These are phyloP conservation scores for Mesoligia furuncula DNA, from an alignment of 2,888 invertebrate species.

Conservation along the genomic window DNA sequence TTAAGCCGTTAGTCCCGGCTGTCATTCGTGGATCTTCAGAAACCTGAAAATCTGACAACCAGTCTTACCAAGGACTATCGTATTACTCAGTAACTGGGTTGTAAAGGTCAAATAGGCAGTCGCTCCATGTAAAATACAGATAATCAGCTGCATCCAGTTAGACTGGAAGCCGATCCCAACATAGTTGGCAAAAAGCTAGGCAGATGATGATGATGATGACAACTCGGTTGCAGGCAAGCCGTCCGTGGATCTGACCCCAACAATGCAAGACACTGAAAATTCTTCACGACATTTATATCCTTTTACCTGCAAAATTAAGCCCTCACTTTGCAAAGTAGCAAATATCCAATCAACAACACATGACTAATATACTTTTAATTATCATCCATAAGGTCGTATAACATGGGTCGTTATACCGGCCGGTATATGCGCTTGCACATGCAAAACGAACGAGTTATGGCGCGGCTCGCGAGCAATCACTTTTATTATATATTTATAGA, in stretches of 20 bases:
- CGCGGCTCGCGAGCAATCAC: conserved; percentile 27
- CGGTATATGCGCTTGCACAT: conserved; percentile 25
- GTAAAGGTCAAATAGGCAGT: too few relatives aligned
- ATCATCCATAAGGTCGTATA: conserved; percentile 4
- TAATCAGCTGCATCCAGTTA: too few relatives aligned
- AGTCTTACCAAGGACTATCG: too few relatives aligned
- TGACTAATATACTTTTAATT: conserved; percentile 17
- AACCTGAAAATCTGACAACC: too few relatives aligned
- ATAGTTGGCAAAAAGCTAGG: too few relatives aligned
- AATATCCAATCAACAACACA: neutral
- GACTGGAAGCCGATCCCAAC: too few relatives aligned
- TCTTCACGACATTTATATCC: neutral
- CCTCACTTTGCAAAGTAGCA: neutral
- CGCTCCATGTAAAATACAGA: too few relatives aligned
- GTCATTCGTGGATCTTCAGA: too few relatives aligned
- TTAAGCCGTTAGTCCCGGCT: too few relatives aligned
- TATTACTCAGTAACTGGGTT: too few relatives aligned
- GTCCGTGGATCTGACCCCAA: neutral
- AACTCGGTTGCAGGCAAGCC: neutral
- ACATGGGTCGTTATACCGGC: conserved; percentile 21
- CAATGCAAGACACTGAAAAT: neutral
- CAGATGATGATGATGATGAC: too few relatives aligned
- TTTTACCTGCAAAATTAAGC: neutral
- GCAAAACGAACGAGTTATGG: conserved; percentile 41
- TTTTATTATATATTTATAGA: conserved; percentile 48